Evolutionary conservation across 2,888 invertebrate species (phyloP).

Genomic region (Holacanthella duospinosa): DNA sequence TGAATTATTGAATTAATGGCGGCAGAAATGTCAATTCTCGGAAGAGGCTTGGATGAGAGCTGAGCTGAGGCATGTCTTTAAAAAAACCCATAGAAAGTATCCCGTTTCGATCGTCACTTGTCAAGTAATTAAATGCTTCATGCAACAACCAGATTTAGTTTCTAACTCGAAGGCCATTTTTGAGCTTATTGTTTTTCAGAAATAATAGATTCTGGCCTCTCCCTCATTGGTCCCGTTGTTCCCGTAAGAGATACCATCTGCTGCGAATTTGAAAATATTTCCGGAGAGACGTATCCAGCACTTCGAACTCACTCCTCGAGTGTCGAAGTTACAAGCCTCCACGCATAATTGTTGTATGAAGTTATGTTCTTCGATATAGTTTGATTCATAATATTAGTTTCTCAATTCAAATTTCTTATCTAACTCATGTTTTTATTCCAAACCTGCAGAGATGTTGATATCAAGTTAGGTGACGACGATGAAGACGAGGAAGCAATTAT

Average conservation of each 20-base stretch:
- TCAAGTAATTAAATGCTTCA: neutral
- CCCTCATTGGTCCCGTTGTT: conserved; percentile 15
- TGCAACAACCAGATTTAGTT: too few species aligned
- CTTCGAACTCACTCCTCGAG: conserved; percentile 10
- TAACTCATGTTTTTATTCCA: neutral
- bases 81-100: too few species aligned
- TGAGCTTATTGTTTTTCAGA: conserved; percentile 20
- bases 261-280: neutral
- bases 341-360: conserved; percentile 9
- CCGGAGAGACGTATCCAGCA: neutral
- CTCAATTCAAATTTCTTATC: neutral
- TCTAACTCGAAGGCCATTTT: too few species aligned
- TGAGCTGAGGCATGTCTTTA: too few species aligned
- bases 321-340: conserved; percentile 5
- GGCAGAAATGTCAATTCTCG: neutral
- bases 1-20: too few species aligned
- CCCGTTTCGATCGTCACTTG: neutral
- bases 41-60: too few species aligned
- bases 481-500: conserved; percentile 91
- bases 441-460: conserved; percentile 42
- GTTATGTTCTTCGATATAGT: conserved; percentile 1
- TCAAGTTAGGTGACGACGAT: conserved; percentile 65
- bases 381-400: neutral
- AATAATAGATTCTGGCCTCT: too few species aligned
- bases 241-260: neutral